phyloP scores from a whole-genome alignment of 2,797 vertebrate genomes.

The Pangasius mekongensis region DNA sequence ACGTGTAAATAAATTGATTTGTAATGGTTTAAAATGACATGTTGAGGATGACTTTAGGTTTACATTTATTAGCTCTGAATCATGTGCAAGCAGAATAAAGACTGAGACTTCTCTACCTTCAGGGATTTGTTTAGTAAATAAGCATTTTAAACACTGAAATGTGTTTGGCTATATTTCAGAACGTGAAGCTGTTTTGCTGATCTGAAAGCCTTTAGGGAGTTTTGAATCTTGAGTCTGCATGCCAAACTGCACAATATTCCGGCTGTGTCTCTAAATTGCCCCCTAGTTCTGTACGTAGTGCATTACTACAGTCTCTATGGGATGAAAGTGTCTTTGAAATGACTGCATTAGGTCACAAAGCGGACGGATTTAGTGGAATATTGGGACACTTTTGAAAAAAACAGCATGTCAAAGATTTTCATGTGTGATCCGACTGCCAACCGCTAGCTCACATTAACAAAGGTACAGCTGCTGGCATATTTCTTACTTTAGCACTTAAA shows the following conservation, averaged over 20 bases:
- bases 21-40: not conserved
- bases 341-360: conserved; percentile 24
- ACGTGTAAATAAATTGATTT: not conserved
- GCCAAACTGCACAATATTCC: conserved; percentile 64
- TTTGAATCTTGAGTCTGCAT: conserved; percentile 52
- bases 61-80: conserved; percentile 10
- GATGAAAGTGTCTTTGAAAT: conserved; percentile 21
- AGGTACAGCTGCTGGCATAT: not conserved
- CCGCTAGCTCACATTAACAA: not conserved
- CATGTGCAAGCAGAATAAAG: not conserved
- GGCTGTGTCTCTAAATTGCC: conserved; percentile 36
- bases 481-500: not conserved
- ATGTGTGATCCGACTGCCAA: not conserved
- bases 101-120: not conserved
- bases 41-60: not conserved
- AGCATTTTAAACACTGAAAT: conserved; percentile 63
- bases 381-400: not conserved
- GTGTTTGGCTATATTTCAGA: conserved; percentile 59
- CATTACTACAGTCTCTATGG: conserved; percentile 11
- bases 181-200: conserved; percentile 44
- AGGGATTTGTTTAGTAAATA: conserved; percentile 52
- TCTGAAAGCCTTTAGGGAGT: conserved; percentile 41
- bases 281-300: conserved; percentile 6
- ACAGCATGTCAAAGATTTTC: not conserved
- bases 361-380: conserved; percentile 3